These are phyloP conservation scores for Sarcophaga peregrina DNA, from an alignment of 1,140 invertebrate genomes.

Conservation along the genomic window DNA sequence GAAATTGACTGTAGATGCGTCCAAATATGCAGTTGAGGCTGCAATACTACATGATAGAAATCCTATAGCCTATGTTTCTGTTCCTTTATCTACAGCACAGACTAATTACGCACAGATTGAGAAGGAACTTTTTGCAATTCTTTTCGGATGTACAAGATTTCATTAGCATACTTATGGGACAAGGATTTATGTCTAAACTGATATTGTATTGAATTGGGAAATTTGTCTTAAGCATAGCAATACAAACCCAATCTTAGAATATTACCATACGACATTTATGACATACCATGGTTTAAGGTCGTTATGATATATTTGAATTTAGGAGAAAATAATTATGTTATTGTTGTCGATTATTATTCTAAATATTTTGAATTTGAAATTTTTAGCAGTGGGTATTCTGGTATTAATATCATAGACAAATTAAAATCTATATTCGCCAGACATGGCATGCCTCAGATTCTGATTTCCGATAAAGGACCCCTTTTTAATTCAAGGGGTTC, in stretches of 20 bases:
- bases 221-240: slow-evolving; percentile 36
- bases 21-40: slow-evolving; percentile 18
- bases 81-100: neutral
- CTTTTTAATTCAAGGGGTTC: too few species aligned
- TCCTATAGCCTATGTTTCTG: slow-evolving; percentile 17
- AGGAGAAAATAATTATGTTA: slow-evolving; percentile 23
- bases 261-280: too few species aligned
- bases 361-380: slow-evolving; percentile 42
- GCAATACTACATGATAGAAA: slow-evolving; percentile 20
- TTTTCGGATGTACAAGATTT: slow-evolving; percentile 56
- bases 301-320: slow-evolving; percentile 54
- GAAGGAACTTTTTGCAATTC: slow-evolving; percentile 26
- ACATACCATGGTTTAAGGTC: slow-evolving; percentile 34
- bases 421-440: too few species aligned
- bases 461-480: too few species aligned
- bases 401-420: slow-evolving; percentile 10
- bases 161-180: slow-evolving; percentile 57
- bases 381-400: neutral
- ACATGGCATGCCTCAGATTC: too few species aligned
- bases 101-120: slow-evolving; percentile 31
- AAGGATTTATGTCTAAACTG: slow-evolving; percentile 49
- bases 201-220: slow-evolving; percentile 61
- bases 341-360: slow-evolving; percentile 44
- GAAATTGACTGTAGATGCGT: slow-evolving; percentile 10
- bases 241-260: slow-evolving; percentile 38